Base-by-base conservation (phyloP, 2,797 vertebrate species). In the Parotocinclus haroldoi region DNA sequence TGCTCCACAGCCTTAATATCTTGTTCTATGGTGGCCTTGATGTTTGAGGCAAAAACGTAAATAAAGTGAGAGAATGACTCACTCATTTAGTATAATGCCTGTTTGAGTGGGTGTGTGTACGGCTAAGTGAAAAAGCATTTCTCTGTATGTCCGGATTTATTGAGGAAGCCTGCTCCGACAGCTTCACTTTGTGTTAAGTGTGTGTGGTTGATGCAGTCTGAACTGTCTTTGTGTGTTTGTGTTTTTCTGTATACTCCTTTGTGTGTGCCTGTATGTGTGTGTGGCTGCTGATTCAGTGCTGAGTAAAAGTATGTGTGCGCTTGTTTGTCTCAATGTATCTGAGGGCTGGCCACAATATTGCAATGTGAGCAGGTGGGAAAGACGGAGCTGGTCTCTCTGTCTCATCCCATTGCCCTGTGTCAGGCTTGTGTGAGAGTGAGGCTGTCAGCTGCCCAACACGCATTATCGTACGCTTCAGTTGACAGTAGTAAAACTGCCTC, bases 321-420 rank as follows among this genome's bases (percentile, higher is more conserved):
- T 19, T 65, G 38, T 71, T 64, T 68, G 63, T 27, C 27, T 27
- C 5, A 27, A 27, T 27, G 27, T 27, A 5, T 27, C 27, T 58
- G 17, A 88, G 87, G 89, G 86, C 57, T 52, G 68, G 75, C 37
- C 39, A 73, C 58, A 61, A 53, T 53, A 70, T 80, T 81, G 81
- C 74, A 84, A 81, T 81, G 55, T 63, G 70, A 66, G 79, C 83
- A 81, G 82, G 85, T 87, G 85, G 80, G 79, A 83, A 84, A 75
- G 83, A 87, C 84, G 67, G 84, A 89, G 84, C 87, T 75, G 78
- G 81, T 87, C 84, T 88, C 85, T 82, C 70, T 88, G 88, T 89
- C 88, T 85, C 79, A 83, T 87, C 82, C 76, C 63, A 81, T 89
- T 85, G 81, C 75, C 75, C 38, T 9, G 17, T 16, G 45, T 46